phyloP scores from a whole-genome alignment of 2,888 invertebrate species.

The Dicyrtomina minuta region DNA sequence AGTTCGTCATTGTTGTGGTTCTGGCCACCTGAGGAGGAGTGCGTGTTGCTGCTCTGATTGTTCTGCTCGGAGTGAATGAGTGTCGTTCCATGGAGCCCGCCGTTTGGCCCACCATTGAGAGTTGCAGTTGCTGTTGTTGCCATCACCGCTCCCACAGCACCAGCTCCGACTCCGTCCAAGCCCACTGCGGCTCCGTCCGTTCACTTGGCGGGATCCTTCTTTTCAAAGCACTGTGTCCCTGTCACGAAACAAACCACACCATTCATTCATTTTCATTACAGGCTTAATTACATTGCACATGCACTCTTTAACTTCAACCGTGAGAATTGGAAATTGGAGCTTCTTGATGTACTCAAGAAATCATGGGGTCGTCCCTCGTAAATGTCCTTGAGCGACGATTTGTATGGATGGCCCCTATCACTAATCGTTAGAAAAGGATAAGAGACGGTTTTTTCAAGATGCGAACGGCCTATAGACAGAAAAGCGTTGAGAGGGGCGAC shows the following conservation, averaged over 20 bases:
- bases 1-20: background rate
- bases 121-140: conserved; percentile 45
- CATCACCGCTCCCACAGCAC: conserved; percentile 49
- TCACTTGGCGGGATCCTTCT: conserved; percentile 42
- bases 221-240: conserved; percentile 35
- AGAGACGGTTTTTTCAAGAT: too few relatives aligned
- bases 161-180: conserved; percentile 25
- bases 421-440: too few relatives aligned
- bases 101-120: conserved; percentile 53
- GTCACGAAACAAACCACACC: conserved; percentile 11
- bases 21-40: background rate
- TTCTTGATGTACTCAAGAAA: too few relatives aligned
- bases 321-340: too few relatives aligned
- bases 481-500: too few relatives aligned
- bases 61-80: conserved; percentile 38
- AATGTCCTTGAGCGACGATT: too few relatives aligned
- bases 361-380: too few relatives aligned
- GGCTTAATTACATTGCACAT: too few relatives aligned
- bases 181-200: too few relatives aligned
- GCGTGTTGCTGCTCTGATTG: conserved; percentile 17
- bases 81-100: conserved; percentile 53
- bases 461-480: too few relatives aligned
- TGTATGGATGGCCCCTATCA: too few relatives aligned
- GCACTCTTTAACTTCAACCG: too few relatives aligned
- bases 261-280: background rate